A percentile compares a stretch with the other conserved stretches of the same genome.
Conservation (phyloP, 1,140 invertebrate genomes). For the Tribolium madens region DNA sequence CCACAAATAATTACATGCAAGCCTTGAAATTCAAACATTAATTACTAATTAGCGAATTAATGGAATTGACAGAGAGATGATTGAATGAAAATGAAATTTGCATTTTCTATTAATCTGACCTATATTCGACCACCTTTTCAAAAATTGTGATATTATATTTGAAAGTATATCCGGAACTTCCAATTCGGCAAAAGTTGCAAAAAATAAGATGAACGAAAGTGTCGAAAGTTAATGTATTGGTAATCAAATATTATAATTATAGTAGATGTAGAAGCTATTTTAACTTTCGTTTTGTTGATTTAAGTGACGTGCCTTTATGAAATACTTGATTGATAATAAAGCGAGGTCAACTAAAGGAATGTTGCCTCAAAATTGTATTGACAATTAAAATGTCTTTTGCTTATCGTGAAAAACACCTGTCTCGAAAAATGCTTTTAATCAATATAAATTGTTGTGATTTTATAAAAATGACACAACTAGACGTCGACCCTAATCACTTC, state of each 20-base stretch:
- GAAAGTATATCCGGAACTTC: no score
- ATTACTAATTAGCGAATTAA: constrained; percentile 22
- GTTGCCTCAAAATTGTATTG: neutral
- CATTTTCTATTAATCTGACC: constrained; percentile 4
- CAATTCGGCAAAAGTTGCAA: neutral
- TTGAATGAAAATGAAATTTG: neutral
- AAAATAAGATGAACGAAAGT: neutral
- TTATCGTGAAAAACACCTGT: neutral
- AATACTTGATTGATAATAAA: neutral
- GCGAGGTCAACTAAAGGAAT: neutral
- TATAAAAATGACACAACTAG: no score
- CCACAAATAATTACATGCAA: constrained; percentile 3
- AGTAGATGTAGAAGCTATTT: neutral
- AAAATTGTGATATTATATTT: no score
- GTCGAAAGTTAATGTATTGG: neutral
- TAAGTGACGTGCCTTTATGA: neutral
- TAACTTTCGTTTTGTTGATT: neutral
- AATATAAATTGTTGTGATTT: no score
- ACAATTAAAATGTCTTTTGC: neutral
- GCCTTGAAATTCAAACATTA: constrained; percentile 24
- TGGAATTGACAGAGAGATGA: neutral
- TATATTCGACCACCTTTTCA: neutral
- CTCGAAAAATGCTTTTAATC: neutral
- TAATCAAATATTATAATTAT: neutral
- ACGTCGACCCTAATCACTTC: no score